Base-by-base conservation (phyloP, 2,888 invertebrate genomes). In the Agrochola lota region DNA sequence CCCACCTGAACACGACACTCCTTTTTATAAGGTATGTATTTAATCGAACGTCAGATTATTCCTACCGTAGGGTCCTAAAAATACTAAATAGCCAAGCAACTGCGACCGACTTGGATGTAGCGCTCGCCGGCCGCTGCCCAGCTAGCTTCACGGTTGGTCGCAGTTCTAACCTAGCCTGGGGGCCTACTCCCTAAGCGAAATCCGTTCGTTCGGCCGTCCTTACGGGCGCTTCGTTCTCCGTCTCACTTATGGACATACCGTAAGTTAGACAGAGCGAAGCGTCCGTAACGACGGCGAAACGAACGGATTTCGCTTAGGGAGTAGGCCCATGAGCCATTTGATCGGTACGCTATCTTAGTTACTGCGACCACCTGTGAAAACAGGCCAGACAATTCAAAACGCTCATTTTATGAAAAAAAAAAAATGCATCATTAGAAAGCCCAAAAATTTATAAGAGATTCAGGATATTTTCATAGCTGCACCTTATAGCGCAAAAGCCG, bases 1-100 rank as follows among this genome's bases (percentile, higher is more conserved):
- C 0, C 74, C 74, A 6, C 43, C 74, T 74, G 30, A 15, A 74
- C 63, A 26, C n/a, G 68, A 63, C 30, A 74, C 23, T 30, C n/a
- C 9, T 57, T 74, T 20, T 55, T 26, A 55, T 72, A 55, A 73
- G 30, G 0, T n/a, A 69, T 35, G 6, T 9, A 55, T 69, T 68
- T 23, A 49, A 55, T 23, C 2, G 46, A 35, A 59, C 35, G 7
- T 68, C 17, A 23, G 8, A 60, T 20, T n/a, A 68, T 30, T 66
- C 15, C 30, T 30, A 49, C 49, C 49, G 43, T 26, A 7, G 26
- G 20, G 20, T 43, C 43, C 66, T 43, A 26, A 26, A 43, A 66
- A n/a, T 66, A 43, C 46, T 23, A 23, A 49, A 67, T 49, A 67
- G 30, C 26, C 46, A 67, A 67, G 20, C 20, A 46, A 12, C 30